Base-by-base conservation (phyloP, 2,113 vertebrate genomes). In the Parotia lawesii region DNA sequence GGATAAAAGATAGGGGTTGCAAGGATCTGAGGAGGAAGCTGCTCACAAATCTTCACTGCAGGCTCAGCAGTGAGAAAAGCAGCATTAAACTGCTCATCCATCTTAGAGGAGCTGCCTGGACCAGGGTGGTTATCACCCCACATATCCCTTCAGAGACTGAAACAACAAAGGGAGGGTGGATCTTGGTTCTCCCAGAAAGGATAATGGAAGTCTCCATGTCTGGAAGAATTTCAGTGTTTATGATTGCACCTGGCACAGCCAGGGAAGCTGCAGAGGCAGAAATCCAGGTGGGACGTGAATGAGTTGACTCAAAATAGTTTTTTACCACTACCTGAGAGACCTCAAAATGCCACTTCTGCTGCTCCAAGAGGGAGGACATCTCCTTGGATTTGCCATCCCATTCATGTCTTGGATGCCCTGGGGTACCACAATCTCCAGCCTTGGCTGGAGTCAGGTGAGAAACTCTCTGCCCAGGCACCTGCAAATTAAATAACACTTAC, bases 41-140 rank as follows among this genome's bases (percentile, higher is more conserved):
- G 85, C 58, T 47, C 64, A 85, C 90, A 89, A 74, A 91, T 90
- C 89, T 89, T 88, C 61, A 15, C n/a, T 53, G 87, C 65, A 85
- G 71, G 66, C 60, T 87, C 88, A 89, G 89, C 71, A 75, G 69
- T 60, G 76, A 80, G 76, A 71, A 91, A 62, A 62, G n/a, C 29
- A 54, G 31, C 37, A 40, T 54, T 58, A 88, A 95, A 73, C 19
- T 57, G 25, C 58, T 89, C 83, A 81, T 90, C 70, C 60, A 14
- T 90, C 86, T 57, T 31, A 7, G 38, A 35, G 20, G 25, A 78
- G 40, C 84, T 85, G 80, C 70, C 73, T 72, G 61, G 40, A 79
- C 37, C 42, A 33, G 37, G 35, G 57, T 50, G 57, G 50, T 42
- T 48, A 33, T 65, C n/a, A 56, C n/a, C 47, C 47, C 40, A 13